Evolutionary conservation across 1,140 invertebrate genomes (phyloP).

Genomic region (Contarinia nasturtii): DNA sequence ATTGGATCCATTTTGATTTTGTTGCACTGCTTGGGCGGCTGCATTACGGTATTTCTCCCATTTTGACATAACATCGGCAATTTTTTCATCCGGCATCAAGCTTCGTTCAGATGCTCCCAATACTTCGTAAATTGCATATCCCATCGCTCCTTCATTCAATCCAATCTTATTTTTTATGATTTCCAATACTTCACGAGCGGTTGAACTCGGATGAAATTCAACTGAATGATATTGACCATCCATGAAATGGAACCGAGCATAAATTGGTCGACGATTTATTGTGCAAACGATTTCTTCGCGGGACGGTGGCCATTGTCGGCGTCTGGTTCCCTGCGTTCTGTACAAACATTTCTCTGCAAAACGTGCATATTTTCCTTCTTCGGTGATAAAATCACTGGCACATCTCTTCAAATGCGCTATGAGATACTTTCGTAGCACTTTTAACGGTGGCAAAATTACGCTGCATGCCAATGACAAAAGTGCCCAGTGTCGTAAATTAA

Average conservation of each 20-base stretch:
- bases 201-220: constrained; percentile 87
- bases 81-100: constrained; percentile 65
- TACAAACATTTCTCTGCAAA: constrained; percentile 62
- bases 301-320: constrained; percentile 81
- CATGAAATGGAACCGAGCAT: constrained; percentile 81
- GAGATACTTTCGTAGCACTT: constrained; percentile 70
- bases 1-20: constrained; percentile 8
- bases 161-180: constrained; percentile 86
- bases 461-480: constrained; percentile 74
- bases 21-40: constrained; percentile 29
- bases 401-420: constrained; percentile 77
- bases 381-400: constrained; percentile 70
- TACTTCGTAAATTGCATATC: constrained; percentile 35
- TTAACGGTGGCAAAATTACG: constrained; percentile 67
- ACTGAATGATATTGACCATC: constrained; percentile 88
- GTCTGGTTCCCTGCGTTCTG: constrained; percentile 44
- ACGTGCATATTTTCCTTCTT: constrained; percentile 86
- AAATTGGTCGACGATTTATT: constrained; percentile 73
- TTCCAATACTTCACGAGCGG: constrained; percentile 74
- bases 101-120: constrained; percentile 62
- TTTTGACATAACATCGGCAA: constrained; percentile 85
- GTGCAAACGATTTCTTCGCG: constrained; percentile 85
- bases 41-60: constrained; percentile 74
- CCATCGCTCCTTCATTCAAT: constrained; percentile 55
- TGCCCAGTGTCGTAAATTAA: constrained; percentile 82